Base-by-base conservation (phyloP, 2,113 vertebrate genomes). In the Morone chrysops region DNA sequence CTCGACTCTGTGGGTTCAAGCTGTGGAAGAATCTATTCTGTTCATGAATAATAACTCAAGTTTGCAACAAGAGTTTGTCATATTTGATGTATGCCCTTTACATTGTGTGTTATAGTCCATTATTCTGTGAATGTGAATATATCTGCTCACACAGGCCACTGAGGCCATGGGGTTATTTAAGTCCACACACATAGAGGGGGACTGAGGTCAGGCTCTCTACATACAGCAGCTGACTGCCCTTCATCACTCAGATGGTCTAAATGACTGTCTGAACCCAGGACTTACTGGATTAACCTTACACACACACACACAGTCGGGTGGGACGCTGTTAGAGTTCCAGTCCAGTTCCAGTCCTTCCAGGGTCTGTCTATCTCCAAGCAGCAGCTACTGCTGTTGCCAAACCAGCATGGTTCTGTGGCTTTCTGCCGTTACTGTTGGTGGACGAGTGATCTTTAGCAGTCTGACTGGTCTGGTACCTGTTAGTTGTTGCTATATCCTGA, bases 221-320 rank as follows among this genome's bases (percentile, higher is more conserved):
- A 77, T 73, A 70, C 63, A 70, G 66, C 87, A 89, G 85, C 90
- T 86, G 86, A 80, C 87, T 61, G 86, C 8, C 61, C 78, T 83
- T 86, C 88, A 72, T 88, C 88, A 69, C 81, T 88, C 69, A 75
- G 51, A 77, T 47, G 59, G 54, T 61, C 54, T 4, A 18, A 76
- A 80, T 86, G 63, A 75, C 72, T 84, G 75, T 47, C 62, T 78
- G 60, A 75, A 51, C 56, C 38, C 70, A 38, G 77, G 87, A 63
- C 20, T 84, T 22, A 77, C 22, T 75, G 75, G 83, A 85, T 87
- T 80, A 89, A 75, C 41, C 77, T 31, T 20, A 45, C 59, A 47
- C 43, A 45, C 48, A 45, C 20, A 25, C 31, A 38, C 62, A 22
- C 51, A 16, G 31, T 31, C 2, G 59, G 14, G 31, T 63, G 40